A percentile compares a stretch with the other conserved stretches of the same genome.
Evolutionary conservation across 2,888 invertebrate species (phyloP).

Genomic region (Eristalis pertinax): DNA sequence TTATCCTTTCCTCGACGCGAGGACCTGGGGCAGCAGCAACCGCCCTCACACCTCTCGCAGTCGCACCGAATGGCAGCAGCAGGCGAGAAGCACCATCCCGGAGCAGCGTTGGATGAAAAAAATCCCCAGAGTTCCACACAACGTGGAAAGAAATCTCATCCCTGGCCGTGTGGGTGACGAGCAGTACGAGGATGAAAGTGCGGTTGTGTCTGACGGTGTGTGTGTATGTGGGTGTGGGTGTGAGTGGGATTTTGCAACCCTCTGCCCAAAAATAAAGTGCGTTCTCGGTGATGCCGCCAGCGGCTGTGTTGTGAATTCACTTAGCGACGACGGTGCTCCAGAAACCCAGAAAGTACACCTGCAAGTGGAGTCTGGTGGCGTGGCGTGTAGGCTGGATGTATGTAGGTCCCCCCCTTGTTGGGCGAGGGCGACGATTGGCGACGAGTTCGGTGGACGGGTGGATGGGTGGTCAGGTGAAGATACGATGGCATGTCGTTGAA

Average conservation of each 20-base stretch:
- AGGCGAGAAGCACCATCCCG: neutral
- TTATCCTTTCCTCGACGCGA: constrained; percentile 68
- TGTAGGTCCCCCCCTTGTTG: constrained; percentile 42
- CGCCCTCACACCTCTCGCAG: constrained; percentile 44
- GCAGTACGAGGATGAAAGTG: constrained; percentile 30
- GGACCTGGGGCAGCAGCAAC: constrained; percentile 20
- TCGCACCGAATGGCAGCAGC: constrained; percentile 33
- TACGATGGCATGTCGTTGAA: constrained; percentile 50
- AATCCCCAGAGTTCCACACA: constrained; percentile 11
- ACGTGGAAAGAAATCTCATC: constrained; percentile 67
- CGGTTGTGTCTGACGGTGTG: constrained; percentile 21
- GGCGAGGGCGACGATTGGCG: constrained; percentile 58
- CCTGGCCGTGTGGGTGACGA: constrained; percentile 34
- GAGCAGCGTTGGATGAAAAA: constrained; percentile 22
- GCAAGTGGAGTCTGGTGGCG: constrained; percentile 20
- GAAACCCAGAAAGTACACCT: constrained; percentile 63
- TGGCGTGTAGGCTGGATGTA: constrained; percentile 62
- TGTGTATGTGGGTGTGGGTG: no score
- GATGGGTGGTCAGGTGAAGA: constrained; percentile 48
- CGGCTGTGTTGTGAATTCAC: constrained; percentile 53
- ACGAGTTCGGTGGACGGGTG: constrained; percentile 31
- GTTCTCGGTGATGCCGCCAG: constrained; percentile 52
- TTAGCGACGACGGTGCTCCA: constrained; percentile 67
- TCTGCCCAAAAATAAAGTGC: constrained; percentile 70
- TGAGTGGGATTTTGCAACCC: neutral